Base-by-base conservation (phyloP, 1,140 invertebrate species). In the Archivesica marissinica region DNA sequence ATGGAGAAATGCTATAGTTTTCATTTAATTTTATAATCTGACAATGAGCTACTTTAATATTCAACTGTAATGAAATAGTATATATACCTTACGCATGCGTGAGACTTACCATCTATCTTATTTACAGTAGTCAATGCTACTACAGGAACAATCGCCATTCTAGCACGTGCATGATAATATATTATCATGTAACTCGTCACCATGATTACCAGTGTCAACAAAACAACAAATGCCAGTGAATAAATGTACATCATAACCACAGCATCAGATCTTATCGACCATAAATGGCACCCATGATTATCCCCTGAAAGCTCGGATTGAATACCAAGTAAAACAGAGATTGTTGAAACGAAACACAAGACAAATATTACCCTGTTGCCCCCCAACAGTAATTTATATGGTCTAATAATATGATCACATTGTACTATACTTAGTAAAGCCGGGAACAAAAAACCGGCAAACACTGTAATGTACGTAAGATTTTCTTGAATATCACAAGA, bases 261-360 rank as follows among this genome's bases (percentile, higher is more conserved):
- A 6, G n/a, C 23, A 38, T 76, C 74, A 15, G 54, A 39, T 6
- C 15, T 52, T 15, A 56, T 56, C n/a, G 74, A 56, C 74, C 74
- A 76, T 30, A 76, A n/a, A 33, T 76, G 74, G 25, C 74, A 76
- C 0, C 74, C 74, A 23, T 76, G 74, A 38, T 76, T 52, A 38
- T 76, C 74, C 0, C n/a, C 28, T 4, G 38, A 47, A 50, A 56
- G 20, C 11, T 76, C 20, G 7, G 74, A 76, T 35, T 76, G 74
- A 11, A 76, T 25, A 50, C 50, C 74, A 15, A 76, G 13, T 30
- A 76, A 1, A 17, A 76, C 11, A 2, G 74, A 30, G 17, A 76
- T 20, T n/a, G 33, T n/a, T 13, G 11, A 76, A 33, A 76, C 74
- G 17, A 76, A 33, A 13, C 25, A 7, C n/a, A 76, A 7, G 15